A percentile compares a stretch with the other conserved stretches of the same genome.
phyloP scores from a whole-genome alignment of 2,113 vertebrate species.

The Trichechus manatus region DNA sequence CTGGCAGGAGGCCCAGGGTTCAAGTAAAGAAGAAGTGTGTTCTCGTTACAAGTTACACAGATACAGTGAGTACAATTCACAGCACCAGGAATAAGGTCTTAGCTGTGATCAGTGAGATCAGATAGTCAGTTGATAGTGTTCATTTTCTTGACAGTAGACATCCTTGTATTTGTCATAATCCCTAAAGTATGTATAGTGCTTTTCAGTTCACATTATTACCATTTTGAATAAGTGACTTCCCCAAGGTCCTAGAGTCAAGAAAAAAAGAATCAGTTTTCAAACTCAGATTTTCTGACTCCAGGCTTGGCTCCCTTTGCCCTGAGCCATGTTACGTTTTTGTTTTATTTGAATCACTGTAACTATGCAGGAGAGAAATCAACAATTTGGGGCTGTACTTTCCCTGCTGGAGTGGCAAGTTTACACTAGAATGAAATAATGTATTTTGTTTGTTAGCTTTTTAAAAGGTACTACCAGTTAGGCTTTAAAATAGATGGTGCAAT shows the following conservation, averaged over 20 bases:
- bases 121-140: not conserved
- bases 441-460: not conserved
- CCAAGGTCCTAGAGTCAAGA: not conserved
- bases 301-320: not conserved
- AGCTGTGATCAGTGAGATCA: not conserved
- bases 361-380: not conserved
- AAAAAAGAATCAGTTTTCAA: not conserved
- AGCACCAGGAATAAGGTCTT: not conserved
- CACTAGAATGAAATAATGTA: not conserved
- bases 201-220: not conserved
- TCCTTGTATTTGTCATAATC: not conserved
- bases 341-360: not conserved
- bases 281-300: not conserved
- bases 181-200: not conserved
- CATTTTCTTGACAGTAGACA: not conserved
- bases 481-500: conserved; percentile 17
- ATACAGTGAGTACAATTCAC: not conserved
- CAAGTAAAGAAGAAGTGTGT: not conserved
- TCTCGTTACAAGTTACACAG: not conserved
- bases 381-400: not conserved
- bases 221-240: not conserved
- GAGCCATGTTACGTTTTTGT: not conserved
- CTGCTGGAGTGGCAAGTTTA: not conserved
- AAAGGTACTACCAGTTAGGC: not conserved
- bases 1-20: not conserved